These are phyloP conservation scores for Rhingia campestris DNA, from an alignment of 2,888 invertebrate species.

Conservation along the genomic window DNA sequence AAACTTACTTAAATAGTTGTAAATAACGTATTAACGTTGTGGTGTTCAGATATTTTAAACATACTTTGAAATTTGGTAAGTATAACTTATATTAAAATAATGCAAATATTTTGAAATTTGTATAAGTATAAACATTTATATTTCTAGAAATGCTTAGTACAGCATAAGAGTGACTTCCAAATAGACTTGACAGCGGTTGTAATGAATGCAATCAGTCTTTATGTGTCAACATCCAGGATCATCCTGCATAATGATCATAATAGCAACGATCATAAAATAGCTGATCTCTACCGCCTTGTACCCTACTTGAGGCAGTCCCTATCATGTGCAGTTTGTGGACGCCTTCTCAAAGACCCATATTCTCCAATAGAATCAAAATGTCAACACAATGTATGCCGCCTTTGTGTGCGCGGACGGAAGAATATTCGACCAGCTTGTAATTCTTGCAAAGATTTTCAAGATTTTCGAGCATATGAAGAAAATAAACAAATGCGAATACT, in stretches of 20 bases:
- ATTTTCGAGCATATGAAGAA: constrained; percentile 91
- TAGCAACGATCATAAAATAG: constrained; percentile 87
- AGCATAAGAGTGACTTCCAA: constrained; percentile 9
- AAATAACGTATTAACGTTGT: constrained; percentile 34
- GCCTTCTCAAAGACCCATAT: constrained; percentile 91
- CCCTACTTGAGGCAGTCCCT: constrained; percentile 93
- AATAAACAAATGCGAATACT: constrained; percentile 91
- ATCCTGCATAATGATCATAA: constrained; percentile 76
- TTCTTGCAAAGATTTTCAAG: constrained; percentile 92
- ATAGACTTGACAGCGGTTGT: constrained; percentile 24
- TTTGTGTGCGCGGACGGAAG: constrained; percentile 92
- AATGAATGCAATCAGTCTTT: constrained; percentile 79
- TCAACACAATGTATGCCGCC: constrained; percentile 94
- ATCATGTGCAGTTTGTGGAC: constrained; percentile 94
- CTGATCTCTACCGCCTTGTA: constrained; percentile 91
- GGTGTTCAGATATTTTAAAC: neutral
- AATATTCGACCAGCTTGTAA: constrained; percentile 92
- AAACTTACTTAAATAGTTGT: constrained; percentile 36
- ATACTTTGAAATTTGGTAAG: constrained; percentile 8
- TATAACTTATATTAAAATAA: neutral
- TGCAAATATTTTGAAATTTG: neutral
- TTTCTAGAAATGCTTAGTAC: constrained; percentile 19
- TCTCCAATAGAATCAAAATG: constrained; percentile 91
- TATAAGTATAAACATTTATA: neutral
- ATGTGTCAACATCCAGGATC: constrained; percentile 79